Evolutionary conservation across 2,888 invertebrate species (phyloP), one percentile per base, ranked within the genome.

Genomic region (Terebella lapidaria): DNA sequence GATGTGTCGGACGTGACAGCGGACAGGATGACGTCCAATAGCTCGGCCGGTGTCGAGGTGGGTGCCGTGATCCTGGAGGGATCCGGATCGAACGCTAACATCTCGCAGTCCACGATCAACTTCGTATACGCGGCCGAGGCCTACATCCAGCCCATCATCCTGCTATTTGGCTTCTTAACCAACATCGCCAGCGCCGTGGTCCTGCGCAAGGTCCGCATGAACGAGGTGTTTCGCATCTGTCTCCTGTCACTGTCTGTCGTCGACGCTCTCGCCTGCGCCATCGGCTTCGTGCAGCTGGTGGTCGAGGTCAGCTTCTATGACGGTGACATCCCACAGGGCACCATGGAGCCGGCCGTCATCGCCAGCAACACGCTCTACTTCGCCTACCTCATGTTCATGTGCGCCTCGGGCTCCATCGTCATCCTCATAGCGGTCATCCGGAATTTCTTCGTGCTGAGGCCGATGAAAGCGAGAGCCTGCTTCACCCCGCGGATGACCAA

Each of bases 391-490:
- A 49, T 49, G 49, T 49, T 49, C 22, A 49, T 49, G 49, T 49
- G 49, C 49, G 22, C 18, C 10, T 49, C 49, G 49, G 49, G 18
- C 5, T 49, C 49, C 49, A 49, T 49, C 18, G 49, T 49, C n/a
- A 49, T 49, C 49, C 15, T 22, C 18, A 22, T 49, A 49, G 49
- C 49, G 18, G 24, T 49, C 15, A 22, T 49, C 49, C 15, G 49
- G 49, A 49, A 49, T 24, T 24, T 49, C 24, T n/a, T 49, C 49
- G 49, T 49, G 49, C 49, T 49, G 24, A 10, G 22, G 49, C 49
- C 49, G 49, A 10, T 49, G 49, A 10, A 22, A 49, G 49, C 49
- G 5, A 15, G 49, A 5, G 49, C 18, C 24, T 49, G 22, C 18
- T 49, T 49, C 22, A n/a, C 49, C 49, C 5, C 18, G 22, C 5